Evolutionary conservation across 2,888 invertebrate species (phyloP).

Genomic region (Noctua janthe): DNA sequence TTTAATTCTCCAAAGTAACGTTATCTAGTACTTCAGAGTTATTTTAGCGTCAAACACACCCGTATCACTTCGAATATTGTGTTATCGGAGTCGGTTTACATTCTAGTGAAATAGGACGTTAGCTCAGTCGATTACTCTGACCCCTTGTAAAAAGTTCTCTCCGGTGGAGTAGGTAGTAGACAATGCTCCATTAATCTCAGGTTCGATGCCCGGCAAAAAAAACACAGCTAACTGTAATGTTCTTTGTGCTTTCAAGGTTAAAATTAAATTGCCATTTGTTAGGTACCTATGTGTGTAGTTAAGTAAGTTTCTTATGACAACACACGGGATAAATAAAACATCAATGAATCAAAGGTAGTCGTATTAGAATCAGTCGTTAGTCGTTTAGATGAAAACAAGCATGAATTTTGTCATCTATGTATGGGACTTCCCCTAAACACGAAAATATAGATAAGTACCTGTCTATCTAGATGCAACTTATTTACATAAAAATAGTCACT

Average conservation of each 20-base stretch:
- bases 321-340: too few species aligned
- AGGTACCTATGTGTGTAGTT: too few species aligned
- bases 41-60: slow-evolving; percentile 23
- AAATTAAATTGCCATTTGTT: background rate
- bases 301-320: too few species aligned
- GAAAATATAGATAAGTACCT: background rate
- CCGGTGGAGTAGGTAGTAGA: slow-evolving; percentile 28
- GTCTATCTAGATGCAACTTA: background rate
- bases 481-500: background rate
- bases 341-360: background rate
- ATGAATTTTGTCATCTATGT: background rate
- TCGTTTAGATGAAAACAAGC: background rate
- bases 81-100: slow-evolving; percentile 53
- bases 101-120: slow-evolving; percentile 40
- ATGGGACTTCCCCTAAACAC: background rate
- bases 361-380: background rate
- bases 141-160: slow-evolving; percentile 35
- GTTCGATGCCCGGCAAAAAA: slow-evolving; percentile 56
- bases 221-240: slow-evolving; percentile 14
- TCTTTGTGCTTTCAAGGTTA: slow-evolving; percentile 28
- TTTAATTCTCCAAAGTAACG: background rate
- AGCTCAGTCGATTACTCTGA: slow-evolving; percentile 19
- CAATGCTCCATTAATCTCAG: slow-evolving; percentile 52
- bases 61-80: slow-evolving; percentile 23
- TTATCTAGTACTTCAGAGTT: slow-evolving; percentile 32